Conservation (phyloP, 2,113 vertebrate genomes). For the Stercorarius parasiticus region DNA sequence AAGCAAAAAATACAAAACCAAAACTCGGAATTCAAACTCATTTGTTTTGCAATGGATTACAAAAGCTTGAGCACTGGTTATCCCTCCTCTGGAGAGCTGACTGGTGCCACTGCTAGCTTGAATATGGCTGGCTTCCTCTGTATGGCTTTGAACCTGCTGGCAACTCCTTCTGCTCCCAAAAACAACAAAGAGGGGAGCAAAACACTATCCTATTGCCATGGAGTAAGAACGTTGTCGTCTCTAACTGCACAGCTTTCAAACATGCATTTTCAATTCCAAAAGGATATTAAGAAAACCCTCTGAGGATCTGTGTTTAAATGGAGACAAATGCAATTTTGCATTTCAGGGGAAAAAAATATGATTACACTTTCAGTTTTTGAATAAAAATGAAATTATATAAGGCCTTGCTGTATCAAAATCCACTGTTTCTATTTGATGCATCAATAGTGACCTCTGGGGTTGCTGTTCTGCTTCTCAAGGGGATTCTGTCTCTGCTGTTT, state of each 20-base stretch:
- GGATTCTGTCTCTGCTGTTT: conserved; percentile 9
- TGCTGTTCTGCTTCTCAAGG: conserved; percentile 38
- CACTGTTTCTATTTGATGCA: not conserved
- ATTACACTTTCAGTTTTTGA: not conserved
- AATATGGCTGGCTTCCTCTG: not conserved
- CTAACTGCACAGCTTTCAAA: not conserved
- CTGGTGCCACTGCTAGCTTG: not conserved
- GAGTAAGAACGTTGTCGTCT: not conserved
- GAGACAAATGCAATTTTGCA: not conserved
- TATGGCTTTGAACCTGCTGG: not conserved
- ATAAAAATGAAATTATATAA: not conserved
- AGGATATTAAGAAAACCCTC: not conserved
- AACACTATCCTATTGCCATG: not conserved
- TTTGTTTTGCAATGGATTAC: not conserved
- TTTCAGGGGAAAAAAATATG: not conserved
- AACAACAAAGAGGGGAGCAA: not conserved
- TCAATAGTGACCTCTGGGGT: conserved; percentile 32
- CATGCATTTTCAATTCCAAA: not conserved
- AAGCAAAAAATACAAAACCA: not conserved
- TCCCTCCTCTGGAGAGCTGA: not conserved
- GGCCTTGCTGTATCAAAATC: not conserved
- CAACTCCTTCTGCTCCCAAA: not conserved
- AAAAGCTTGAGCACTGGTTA: not conserved
- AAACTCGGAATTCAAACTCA: not conserved
- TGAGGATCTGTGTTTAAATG: not conserved